Evolutionary conservation across 2,888 invertebrate species (phyloP), one percentile per base, ranked within the genome.

Genomic region (Heliconius ismenius): DNA sequence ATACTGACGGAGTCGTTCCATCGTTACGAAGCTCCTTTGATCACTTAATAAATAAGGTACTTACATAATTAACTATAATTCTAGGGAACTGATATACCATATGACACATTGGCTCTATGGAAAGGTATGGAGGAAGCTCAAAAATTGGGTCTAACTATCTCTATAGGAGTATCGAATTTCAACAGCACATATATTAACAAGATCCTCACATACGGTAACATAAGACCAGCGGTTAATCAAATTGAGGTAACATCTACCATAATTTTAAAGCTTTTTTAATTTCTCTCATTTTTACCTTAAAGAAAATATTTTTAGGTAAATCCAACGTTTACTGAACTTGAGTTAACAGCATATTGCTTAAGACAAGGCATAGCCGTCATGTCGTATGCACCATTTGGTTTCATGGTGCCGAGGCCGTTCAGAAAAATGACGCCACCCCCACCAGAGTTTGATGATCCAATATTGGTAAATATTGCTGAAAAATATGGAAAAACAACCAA

Each of bases 81-180:
- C 3, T 24, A 76, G 75, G 49, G 49, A n/a, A 60, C 58, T 7
- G 28, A n/a, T 39, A 13, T 28, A 65, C 36, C 65, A 21, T 72
- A 65, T 21, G 58, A 76, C 24, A 72, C 39, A 82, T 77, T 96
- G 9, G 96, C 96, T 1, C 96, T 96, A 0, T 96, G 96, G 96
- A 92, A 95, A 83, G 96, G 94, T 1, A 95, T 97, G 96, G 97
- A 97, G 83, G 94, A 95, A 77, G 95, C 96, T 72, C 95, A 96
- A 58, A 90, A 92, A 39, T 92, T 95, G 36, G 96, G 96, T 1
- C 87, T 97, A n/a, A 90, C 95, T 0, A 96, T 95, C 83, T 95
- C 96, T 69, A 97, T 97, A 78, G 97, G 97, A 0, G 87, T 97
- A 11, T 97, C 97, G 26, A 97, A 97, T 88, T 97, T 97, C 84